A percentile compares a stretch with the other conserved stretches of the same genome.
These are phyloP conservation scores for Drosophila orena DNA, from an alignment of 1,140 invertebrate genomes.

Conservation along the genomic window DNA sequence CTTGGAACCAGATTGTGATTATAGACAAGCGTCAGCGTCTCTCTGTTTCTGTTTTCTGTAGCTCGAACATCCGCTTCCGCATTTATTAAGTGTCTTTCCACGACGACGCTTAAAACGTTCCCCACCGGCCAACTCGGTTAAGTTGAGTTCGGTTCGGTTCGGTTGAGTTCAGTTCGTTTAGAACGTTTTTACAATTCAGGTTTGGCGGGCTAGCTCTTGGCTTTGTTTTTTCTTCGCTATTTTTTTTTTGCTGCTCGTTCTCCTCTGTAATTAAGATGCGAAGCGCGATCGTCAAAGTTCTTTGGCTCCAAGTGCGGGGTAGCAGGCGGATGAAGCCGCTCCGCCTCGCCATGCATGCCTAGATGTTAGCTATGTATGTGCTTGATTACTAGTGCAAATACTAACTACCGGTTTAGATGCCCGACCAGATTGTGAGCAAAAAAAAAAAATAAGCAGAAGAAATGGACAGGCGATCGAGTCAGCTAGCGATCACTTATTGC, in stretches of 20 bases:
- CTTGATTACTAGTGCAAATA: conserved; percentile 83
- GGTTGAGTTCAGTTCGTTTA: conserved; percentile 62
- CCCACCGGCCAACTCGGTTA: conserved; percentile 32
- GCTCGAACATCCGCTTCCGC: conserved; percentile 84
- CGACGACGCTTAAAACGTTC: conserved; percentile 69
- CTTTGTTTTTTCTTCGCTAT: conserved; percentile 46
- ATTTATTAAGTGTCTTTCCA: conserved; percentile 84
- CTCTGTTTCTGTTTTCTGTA: conserved; percentile 40
- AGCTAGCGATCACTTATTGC: conserved; percentile 19
- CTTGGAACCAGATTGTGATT: conserved; percentile 77
- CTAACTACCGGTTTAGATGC: conserved; percentile 81
- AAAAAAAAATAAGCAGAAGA: conserved; percentile 16
- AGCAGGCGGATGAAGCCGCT: conserved; percentile 24
- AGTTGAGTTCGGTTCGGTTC: conserved; percentile 30
- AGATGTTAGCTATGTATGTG: conserved; percentile 71
- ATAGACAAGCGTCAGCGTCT: conserved; percentile 56
- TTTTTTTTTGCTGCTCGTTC: conserved; percentile 53
- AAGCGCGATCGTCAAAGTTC: conserved; percentile 81
- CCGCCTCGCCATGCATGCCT: conserved; percentile 75
- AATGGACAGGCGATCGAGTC: conserved; percentile 12
- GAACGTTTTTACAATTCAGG: conserved; percentile 83
- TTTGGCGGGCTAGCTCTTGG: conserved; percentile 49
- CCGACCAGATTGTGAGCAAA: conserved; percentile 53
- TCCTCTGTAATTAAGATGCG: conserved; percentile 81
- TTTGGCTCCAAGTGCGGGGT: conserved; percentile 39